These are phyloP conservation scores for Perca schrenkii DNA, from an alignment of 2,113 vertebrate genomes.

Conservation along the genomic window DNA sequence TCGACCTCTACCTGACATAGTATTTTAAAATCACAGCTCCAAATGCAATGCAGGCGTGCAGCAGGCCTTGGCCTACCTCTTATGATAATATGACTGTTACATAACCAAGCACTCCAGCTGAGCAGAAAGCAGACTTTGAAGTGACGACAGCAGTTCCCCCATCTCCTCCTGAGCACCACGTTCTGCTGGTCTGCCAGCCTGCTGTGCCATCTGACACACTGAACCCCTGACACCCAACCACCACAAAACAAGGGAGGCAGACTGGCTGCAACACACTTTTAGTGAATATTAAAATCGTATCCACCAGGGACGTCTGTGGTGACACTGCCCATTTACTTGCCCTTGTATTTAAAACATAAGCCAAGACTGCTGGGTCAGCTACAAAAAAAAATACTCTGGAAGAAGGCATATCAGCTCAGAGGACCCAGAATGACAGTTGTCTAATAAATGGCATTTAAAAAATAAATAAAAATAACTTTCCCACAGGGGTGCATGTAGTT, in stretches of 20 bases:
- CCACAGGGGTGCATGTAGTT: neutral
- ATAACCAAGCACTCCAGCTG: conserved; percentile 64
- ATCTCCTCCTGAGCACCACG: conserved; percentile 56
- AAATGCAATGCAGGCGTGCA: conserved; percentile 21
- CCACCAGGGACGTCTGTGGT: neutral
- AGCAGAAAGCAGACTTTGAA: conserved; percentile 65
- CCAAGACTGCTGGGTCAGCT: conserved; percentile 10
- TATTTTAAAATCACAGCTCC: conserved; percentile 2
- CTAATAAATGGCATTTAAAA: neutral
- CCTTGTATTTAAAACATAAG: conserved; percentile 8
- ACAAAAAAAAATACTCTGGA: neutral
- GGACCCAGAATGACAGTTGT: neutral
- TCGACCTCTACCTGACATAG: conserved; percentile 4
- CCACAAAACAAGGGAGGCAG: neutral
- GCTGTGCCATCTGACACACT: conserved; percentile 77
- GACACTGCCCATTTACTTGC: neutral
- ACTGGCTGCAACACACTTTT: neutral
- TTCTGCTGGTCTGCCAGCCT: conserved; percentile 67
- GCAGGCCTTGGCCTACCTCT: conserved; percentile 42
- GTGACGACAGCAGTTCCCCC: conserved; percentile 54
- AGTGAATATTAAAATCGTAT: neutral
- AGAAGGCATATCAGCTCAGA: neutral
- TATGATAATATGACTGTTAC: conserved; percentile 62
- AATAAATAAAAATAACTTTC: neutral
- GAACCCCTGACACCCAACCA: conserved; percentile 66